Base-by-base conservation (phyloP, 2,888 invertebrate genomes). In the Mycalesis mineus region DNA sequence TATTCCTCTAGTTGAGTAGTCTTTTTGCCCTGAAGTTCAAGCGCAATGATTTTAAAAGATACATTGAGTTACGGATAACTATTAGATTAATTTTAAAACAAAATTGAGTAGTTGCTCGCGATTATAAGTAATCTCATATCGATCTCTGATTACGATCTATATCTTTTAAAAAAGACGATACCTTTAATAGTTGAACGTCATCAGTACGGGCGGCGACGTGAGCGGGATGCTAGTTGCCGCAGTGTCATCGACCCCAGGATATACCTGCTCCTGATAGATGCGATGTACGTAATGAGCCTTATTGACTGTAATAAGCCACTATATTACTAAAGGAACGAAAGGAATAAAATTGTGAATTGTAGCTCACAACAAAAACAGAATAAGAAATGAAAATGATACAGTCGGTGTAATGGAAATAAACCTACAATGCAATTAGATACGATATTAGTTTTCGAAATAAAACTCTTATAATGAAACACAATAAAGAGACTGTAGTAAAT, bases 191-290 rank as follows among this genome's bases (percentile, higher is more conserved):
- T 57, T 55, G 57, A 57, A 53, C 49, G 54, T 57, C 55, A 57
- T 44, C 22, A 55, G 54, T 57, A 47, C 57, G 39, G 61, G 56
- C 48, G 48, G 40, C 56, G 58, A 60, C 59, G 59, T 57, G 61
- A 55, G 60, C 63, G 56, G 63, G 63, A 58, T 82, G 81, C 83
- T 80, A 79, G 75, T 75, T 79, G 78, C 36, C 61, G 79, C 77
- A 80, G 77, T 80, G 82, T 81, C 83, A 73, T 59, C 70, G 78
- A 81, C 77, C 77, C 70, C 70, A 71, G 77, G 76, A 75, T 73
- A 62, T 70, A 75, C 70, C 73, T 73, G 70, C 69, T 72, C 59
- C 65, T 60, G 64, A 60, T 65, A 51, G 50, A 51, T 52, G 36
- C 59, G 53, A 44, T 59, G 53, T 58, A 57, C 60, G 53, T 60